Conservation (phyloP, 2,888 invertebrate species). For the Belgica antarctica region DNA sequence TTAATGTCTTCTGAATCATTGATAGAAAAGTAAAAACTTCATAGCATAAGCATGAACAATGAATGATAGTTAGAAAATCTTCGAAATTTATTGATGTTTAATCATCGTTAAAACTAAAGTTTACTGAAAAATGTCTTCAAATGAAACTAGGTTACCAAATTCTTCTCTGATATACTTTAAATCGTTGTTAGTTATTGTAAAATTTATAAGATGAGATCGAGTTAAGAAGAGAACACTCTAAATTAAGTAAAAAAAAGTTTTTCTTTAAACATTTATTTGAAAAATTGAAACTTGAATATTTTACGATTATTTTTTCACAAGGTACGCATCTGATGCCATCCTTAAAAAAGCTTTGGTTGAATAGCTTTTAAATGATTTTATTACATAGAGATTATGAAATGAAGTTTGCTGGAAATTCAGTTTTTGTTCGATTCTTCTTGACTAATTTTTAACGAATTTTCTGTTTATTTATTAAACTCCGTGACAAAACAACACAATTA, state of each 20-base stretch:
- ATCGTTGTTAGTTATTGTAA: constrained; percentile 23
- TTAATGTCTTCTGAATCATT: too few relatives aligned
- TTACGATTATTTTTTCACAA: not conserved
- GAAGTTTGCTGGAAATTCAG: not conserved
- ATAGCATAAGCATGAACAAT: too few relatives aligned
- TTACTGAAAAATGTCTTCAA: not conserved
- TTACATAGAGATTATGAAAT: not conserved
- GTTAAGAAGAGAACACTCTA: not conserved
- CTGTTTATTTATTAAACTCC: not conserved
- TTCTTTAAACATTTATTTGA: not conserved
- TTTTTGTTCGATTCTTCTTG: too few relatives aligned
- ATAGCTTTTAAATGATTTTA: constrained; percentile 5
- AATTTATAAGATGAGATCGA: not conserved
- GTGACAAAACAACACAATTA: not conserved
- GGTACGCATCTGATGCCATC: not conserved
- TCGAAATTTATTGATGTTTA: too few relatives aligned
- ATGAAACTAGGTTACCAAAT: not conserved
- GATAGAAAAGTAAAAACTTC: too few relatives aligned
- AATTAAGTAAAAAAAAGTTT: not conserved
- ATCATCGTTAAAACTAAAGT: not conserved
- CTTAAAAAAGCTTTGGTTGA: constrained; percentile 20
- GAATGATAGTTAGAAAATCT: too few relatives aligned
- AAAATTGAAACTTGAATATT: not conserved
- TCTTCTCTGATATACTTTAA: not conserved
- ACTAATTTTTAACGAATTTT: not conserved